Conservation (phyloP, 2,113 vertebrate species). For the Amblyopsis rosae region DNA sequence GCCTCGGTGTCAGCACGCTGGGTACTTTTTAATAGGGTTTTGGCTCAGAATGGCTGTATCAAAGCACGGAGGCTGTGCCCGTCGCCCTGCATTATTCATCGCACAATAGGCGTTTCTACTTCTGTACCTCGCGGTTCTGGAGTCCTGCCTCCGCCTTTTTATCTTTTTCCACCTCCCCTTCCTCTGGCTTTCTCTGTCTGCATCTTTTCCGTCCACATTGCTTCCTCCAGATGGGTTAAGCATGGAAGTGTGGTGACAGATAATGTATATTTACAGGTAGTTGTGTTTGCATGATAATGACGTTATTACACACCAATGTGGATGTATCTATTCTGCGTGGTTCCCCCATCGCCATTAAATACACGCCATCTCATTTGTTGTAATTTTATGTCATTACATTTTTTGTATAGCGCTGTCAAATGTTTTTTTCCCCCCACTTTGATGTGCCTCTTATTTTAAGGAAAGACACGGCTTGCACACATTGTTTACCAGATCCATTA, state of each 20-base stretch:
- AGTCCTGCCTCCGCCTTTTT: conserved; percentile 4
- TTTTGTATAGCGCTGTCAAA: too few relatives aligned
- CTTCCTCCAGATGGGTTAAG: too few relatives aligned
- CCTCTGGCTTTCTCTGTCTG: not conserved
- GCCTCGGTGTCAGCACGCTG: conserved; percentile 32
- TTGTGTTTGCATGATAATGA: too few relatives aligned
- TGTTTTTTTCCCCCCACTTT: too few relatives aligned
- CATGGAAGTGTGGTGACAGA: too few relatives aligned
- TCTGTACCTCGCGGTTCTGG: conserved; percentile 1
- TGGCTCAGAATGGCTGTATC: conserved; percentile 47
- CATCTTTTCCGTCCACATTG: not conserved
- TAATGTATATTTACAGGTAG: too few relatives aligned
- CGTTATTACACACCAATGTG: too few relatives aligned
- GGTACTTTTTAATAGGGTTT: conserved; percentile 42
- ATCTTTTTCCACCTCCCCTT: not conserved
- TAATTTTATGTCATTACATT: too few relatives aligned
- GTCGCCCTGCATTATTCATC: conserved; percentile 47
- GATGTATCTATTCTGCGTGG: too few relatives aligned
- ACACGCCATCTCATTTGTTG: too few relatives aligned
- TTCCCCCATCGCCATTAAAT: too few relatives aligned
- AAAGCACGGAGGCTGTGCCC: conserved; percentile 27
- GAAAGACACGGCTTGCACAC: not conserved
- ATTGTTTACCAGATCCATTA: not conserved
- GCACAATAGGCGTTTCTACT: conserved; percentile 31
- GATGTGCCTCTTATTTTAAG: too few relatives aligned